Base-by-base conservation (phyloP, 2,113 vertebrate genomes). In the Neolamprologus toae region DNA sequence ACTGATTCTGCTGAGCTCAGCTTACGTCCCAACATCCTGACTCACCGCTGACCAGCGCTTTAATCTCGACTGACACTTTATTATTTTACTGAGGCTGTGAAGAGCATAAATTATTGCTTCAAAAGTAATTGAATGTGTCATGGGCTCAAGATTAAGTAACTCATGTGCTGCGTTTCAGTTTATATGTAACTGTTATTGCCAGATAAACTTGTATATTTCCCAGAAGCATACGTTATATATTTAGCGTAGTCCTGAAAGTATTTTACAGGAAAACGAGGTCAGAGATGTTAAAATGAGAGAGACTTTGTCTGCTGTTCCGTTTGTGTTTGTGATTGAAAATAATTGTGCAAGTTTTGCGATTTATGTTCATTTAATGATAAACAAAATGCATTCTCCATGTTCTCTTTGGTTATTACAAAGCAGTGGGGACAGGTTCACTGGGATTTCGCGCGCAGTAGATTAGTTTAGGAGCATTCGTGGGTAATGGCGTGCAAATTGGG, bases 1-100 rank as follows among this genome's bases (percentile, higher is more conserved):
- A 2, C 42, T 11, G 83, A 68, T 85, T 82, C 79, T 86, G 83
- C 78, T 82, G 85, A 92, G 86, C 88, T 90, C 92, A 90, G 79
- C 82, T 80, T 26, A 14, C 5, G 26, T 3, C 83, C 6, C 4
- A 6, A 68, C 11, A 19, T n/a, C 42, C 6, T 47, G n/a, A 81
- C 17, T 87, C 59, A 40, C 28, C 17, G 17, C 7, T 35, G 66
- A 21, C 45, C 45, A 78, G 19, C 26, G 7, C 10, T 23, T 14
- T 61, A 26, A 85, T 80, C 42, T 85, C 16, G 3, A 57, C 17
- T 61, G 59, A 57, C 59, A 51, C 17, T 63, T 68, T n/a, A 68
- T 53, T 78, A 51, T 78, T 78, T 51, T 33, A 78, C 73, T 78
- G 26, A 78, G 26, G 26, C 26, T 51, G 45, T 33, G 73, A 78